phyloP scores from a whole-genome alignment of 2,113 vertebrate species.

The Urocitellus parryii region DNA sequence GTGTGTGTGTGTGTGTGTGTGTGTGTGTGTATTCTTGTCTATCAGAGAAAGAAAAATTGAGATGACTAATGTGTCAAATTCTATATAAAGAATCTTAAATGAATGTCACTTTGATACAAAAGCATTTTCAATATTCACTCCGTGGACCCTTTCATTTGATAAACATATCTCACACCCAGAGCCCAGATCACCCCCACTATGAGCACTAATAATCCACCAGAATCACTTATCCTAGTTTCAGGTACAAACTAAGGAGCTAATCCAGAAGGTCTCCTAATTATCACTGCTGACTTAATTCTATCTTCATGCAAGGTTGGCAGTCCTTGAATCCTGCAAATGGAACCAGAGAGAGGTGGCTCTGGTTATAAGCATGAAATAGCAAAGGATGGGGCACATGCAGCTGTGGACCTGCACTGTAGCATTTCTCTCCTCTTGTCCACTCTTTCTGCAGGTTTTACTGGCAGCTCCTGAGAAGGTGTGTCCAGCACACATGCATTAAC shows the following conservation, averaged over 20 bases:
- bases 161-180: neutral
- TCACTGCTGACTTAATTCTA: neutral
- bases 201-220: neutral
- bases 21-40: neutral
- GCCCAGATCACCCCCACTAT: neutral
- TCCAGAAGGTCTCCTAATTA: neutral
- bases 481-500: neutral
- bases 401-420: neutral
- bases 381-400: rapidly evolving
- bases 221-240: neutral
- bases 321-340: neutral
- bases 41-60: neutral
- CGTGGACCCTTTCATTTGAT: neutral
- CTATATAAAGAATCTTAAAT: neutral
- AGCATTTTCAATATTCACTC: neutral
- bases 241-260: neutral
- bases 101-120: neutral
- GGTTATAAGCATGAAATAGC: neutral
- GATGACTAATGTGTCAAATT: neutral
- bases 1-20: neutral
- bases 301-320: rapidly evolving
- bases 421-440: neutral
- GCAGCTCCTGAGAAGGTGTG: neutral
- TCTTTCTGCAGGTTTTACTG: neutral
- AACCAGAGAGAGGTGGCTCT: neutral